These are phyloP conservation scores for Drosophila pseudoananassae DNA, from an alignment of 1,140 invertebrate species.

Conservation along the genomic window DNA sequence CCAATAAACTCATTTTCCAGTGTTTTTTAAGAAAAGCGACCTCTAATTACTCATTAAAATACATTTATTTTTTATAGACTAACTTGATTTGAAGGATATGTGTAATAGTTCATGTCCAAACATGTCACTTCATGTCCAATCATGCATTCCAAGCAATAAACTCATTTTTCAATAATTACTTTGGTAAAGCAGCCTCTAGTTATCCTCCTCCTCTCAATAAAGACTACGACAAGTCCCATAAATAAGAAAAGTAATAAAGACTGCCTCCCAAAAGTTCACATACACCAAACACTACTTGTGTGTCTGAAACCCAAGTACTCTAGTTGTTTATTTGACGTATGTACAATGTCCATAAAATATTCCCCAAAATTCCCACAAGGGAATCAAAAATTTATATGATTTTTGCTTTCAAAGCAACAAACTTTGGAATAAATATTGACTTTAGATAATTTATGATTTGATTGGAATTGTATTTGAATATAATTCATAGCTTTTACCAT, in stretches of 20 bases:
- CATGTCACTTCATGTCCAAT: no score
- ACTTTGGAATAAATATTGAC: neutral
- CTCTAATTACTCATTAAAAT: no score
- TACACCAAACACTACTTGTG: neutral
- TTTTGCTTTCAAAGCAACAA: neutral
- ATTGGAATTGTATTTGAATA: neutral
- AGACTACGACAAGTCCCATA: slow-evolving; percentile 7
- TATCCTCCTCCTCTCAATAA: slow-evolving; percentile 24
- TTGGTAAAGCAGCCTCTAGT: neutral
- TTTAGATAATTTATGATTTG: neutral
- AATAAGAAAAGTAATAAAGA: slow-evolving; percentile 29
- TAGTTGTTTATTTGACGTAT: neutral
- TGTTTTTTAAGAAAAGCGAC: no score
- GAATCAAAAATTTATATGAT: neutral
- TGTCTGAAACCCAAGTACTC: neutral
- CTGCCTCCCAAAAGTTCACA: slow-evolving; percentile 19
- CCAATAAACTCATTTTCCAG: no score
- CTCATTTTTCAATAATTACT: neutral
- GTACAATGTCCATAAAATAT: neutral
- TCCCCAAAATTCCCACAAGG: neutral
- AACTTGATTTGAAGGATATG: no score
- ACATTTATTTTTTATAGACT: no score
- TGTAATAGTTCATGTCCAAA: no score
- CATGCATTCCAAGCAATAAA: no score
- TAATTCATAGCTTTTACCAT: slow-evolving; percentile 6